phyloP scores from a whole-genome alignment of 2,888 invertebrate species.

The Sphecodes monilicornis region DNA sequence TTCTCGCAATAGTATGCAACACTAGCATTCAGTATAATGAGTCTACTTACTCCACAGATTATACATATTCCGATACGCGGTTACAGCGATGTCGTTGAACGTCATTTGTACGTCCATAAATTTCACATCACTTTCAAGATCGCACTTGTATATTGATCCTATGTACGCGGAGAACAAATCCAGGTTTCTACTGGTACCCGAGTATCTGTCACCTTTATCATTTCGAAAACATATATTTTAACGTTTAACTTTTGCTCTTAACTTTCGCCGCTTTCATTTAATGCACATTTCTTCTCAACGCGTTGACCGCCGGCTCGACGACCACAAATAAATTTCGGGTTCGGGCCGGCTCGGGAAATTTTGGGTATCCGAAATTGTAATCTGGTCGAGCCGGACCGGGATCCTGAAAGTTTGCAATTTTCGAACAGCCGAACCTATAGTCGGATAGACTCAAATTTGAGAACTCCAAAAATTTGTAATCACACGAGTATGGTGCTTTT shows the following conservation, averaged over 20 bases:
- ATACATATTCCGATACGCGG: slow-evolving; percentile 58
- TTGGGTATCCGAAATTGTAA: no score
- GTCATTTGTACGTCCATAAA: slow-evolving; percentile 38
- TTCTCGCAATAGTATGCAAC: background rate
- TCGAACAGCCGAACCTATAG: no score
- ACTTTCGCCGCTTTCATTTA: background rate
- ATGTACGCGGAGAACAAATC: slow-evolving; percentile 17
- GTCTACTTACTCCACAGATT: slow-evolving; percentile 56
- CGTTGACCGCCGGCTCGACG: no score
- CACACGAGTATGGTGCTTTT: no score
- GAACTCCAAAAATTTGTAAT: no score
- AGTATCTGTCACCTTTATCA: background rate
- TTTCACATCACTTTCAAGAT: slow-evolving; percentile 33
- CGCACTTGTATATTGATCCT: slow-evolving; percentile 50
- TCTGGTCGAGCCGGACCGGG: no score
- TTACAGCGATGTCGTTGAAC: slow-evolving; percentile 66
- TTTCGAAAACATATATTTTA: background rate
- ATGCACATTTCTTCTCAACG: background rate
- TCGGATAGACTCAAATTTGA: no score
- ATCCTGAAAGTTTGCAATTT: no score
- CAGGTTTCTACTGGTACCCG: background rate
- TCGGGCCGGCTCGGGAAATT: no score
- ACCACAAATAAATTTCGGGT: no score
- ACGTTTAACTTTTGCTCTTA: background rate
- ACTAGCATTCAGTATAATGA: background rate